Percentiles rank a stretch among this genome's conserved stretches.
These are phyloP conservation scores for Stenchaetothrips biformis DNA, from an alignment of 2,888 invertebrate species.

Conservation along the genomic window DNA sequence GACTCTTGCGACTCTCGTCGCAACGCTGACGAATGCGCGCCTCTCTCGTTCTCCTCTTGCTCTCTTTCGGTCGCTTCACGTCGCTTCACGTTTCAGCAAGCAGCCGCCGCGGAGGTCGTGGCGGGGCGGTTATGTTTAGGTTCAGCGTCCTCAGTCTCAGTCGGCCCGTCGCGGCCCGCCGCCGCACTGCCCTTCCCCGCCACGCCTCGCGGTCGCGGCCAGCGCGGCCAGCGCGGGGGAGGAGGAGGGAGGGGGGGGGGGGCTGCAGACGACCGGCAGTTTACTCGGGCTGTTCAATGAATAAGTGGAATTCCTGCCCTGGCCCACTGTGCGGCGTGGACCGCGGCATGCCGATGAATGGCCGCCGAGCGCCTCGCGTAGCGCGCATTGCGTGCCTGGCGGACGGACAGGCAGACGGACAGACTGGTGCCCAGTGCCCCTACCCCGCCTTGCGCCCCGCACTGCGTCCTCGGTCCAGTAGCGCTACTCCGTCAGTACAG, in stretches of 20 bases:
- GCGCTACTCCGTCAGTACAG: too few relatives aligned
- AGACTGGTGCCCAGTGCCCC: too few relatives aligned
- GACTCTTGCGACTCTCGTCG: too few relatives aligned
- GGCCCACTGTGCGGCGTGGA: not conserved
- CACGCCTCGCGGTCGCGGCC: not conserved
- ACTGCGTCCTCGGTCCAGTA: too few relatives aligned
- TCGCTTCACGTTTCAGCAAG: not conserved
- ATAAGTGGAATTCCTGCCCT: not conserved
- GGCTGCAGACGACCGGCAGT: not conserved
- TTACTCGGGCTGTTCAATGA: too few relatives aligned
- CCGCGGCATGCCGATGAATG: too few relatives aligned
- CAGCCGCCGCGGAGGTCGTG: not conserved
- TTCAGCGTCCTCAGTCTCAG: not conserved
- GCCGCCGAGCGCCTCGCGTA: too few relatives aligned
- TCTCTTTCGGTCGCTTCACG: not conserved
- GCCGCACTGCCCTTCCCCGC: not conserved
- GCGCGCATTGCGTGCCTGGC: too few relatives aligned
- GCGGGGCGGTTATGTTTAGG: constrained; percentile 21
- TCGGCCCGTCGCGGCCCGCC: not conserved
- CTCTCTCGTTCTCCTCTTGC: too few relatives aligned
- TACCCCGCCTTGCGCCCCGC: too few relatives aligned
- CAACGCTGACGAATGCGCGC: too few relatives aligned
- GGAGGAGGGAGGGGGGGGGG: not conserved
- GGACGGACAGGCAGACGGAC: too few relatives aligned
- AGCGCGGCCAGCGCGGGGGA: not conserved